Conservation (phyloP, 2,797 vertebrate genomes). For the Erpetoichthys calabaricus region DNA sequence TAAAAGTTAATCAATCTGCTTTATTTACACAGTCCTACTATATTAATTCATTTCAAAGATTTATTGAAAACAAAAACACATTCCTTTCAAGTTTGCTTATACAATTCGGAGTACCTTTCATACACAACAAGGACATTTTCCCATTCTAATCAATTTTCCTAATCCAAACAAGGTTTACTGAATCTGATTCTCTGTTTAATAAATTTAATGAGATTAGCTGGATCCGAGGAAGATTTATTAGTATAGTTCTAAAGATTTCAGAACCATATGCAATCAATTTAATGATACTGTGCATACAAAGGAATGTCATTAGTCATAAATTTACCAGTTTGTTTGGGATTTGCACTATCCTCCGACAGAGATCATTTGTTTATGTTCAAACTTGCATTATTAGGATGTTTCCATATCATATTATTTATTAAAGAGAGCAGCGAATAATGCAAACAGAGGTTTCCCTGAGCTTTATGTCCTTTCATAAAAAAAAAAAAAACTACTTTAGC, state of each 20-base stretch:
- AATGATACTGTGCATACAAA: constrained; percentile 11
- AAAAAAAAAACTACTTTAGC: too few relatives aligned
- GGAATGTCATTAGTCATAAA: constrained; percentile 17
- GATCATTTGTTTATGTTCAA: too few relatives aligned
- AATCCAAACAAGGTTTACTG: constrained; percentile 21
- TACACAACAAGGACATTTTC: constrained; percentile 17
- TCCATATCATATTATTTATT: too few relatives aligned
- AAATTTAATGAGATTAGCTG: constrained; percentile 21
- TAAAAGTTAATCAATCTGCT: constrained; percentile 30
- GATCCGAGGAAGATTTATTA: constrained; percentile 20
- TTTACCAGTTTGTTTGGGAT: constrained; percentile 9
- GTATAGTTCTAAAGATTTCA: constrained; percentile 15
- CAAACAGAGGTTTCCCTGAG: too few relatives aligned
- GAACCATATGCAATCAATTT: constrained; percentile 14
- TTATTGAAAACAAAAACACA: constrained; percentile 28
- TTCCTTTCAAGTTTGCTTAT: constrained; percentile 17
- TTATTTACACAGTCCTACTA: constrained; percentile 31
- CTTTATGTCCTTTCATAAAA: too few relatives aligned
- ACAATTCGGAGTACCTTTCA: constrained; percentile 25
- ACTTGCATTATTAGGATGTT: too few relatives aligned
- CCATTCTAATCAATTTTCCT: constrained; percentile 24
- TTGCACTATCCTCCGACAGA: constrained; percentile 10
- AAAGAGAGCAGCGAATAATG: too few relatives aligned
- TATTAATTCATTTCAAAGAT: constrained; percentile 29
- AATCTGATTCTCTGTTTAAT: constrained; percentile 7